Evolutionary conservation across 2,888 invertebrate species (phyloP).

Genomic region (Lottia gigantea): DNA sequence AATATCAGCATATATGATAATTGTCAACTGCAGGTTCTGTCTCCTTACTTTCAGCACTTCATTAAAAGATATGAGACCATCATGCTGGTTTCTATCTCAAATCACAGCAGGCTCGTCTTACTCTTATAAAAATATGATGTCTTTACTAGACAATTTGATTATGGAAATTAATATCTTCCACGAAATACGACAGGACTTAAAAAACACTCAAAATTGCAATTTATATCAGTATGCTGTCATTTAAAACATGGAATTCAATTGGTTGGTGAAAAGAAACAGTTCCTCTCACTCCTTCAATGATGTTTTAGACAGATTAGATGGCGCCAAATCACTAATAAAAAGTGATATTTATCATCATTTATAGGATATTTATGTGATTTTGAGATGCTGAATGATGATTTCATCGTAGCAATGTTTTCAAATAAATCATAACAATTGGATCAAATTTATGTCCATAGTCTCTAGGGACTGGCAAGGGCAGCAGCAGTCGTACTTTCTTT

Average conservation of each 20-base stretch:
- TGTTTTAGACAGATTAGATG: background rate
- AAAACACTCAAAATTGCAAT: no score
- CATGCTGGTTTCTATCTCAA: no score
- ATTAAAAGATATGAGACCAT: no score
- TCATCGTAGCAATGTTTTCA: conserved; percentile 1
- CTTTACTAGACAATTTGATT: no score
- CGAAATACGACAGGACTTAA: no score
- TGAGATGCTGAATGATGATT: background rate
- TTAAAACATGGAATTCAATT: background rate
- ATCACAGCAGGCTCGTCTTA: no score
- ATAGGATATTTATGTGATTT: background rate
- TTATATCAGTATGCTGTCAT: background rate
- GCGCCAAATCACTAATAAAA: conserved; percentile 8
- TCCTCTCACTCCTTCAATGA: background rate
- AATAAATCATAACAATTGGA: conserved; percentile 7
- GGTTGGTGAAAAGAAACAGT: background rate
- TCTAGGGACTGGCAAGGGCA: background rate
- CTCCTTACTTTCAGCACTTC: no score
- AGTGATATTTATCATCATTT: conserved; percentile 3
- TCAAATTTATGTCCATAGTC: background rate
- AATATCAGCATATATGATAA: no score
- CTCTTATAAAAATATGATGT: no score
- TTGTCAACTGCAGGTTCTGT: no score
- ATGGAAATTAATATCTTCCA: no score
- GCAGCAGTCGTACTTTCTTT: background rate